phyloP scores from a whole-genome alignment of 2,113 vertebrate species.

The Chaenogobius annularis region DNA sequence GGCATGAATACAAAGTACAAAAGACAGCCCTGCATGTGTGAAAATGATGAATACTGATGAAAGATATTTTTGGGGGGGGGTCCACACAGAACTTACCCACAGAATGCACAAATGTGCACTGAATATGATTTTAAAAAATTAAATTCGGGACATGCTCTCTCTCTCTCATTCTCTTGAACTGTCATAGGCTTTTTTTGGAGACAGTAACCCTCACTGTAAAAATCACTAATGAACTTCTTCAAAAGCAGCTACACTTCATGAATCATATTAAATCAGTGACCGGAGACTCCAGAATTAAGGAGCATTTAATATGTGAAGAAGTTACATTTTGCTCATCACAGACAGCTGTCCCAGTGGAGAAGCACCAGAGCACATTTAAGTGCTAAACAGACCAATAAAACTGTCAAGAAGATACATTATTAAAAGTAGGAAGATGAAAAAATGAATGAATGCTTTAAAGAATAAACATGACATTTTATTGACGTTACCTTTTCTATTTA shows the following conservation, averaged over 20 bases:
- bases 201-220: conserved; percentile 14
- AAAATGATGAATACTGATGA: background rate
- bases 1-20: background rate
- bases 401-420: background rate
- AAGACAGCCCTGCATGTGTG: background rate
- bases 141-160: background rate
- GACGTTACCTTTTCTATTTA: no score
- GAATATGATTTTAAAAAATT: background rate
- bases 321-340: conserved; percentile 11
- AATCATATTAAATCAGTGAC: conserved; percentile 24
- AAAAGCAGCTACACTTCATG: conserved; percentile 5
- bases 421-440: background rate
- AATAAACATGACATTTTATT: no score
- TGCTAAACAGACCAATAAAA: background rate
- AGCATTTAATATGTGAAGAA: conserved; percentile 24
- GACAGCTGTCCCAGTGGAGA: background rate
- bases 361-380: background rate
- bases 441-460: no score
- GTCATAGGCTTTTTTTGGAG: background rate
- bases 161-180: conserved; percentile 4
- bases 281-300: conserved; percentile 19
- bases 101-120: background rate
- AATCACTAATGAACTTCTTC: conserved; percentile 31
- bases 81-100: background rate
- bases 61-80: background rate